Evolutionary conservation across 2,888 invertebrate species (phyloP).

Genomic region (Ferrisia virgata): DNA sequence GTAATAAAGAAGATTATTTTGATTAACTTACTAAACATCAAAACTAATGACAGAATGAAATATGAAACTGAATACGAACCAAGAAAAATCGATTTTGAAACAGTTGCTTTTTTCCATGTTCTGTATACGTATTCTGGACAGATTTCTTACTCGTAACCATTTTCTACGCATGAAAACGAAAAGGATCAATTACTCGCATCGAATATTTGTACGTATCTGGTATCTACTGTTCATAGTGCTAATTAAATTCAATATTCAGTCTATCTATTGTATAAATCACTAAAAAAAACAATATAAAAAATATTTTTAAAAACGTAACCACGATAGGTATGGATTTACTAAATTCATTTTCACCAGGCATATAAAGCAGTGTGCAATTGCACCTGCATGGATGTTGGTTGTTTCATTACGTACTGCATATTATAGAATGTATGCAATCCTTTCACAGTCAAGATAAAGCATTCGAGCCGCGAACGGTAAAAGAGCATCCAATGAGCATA

Average conservation of each 20-base stretch:
- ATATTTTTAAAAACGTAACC: too few species aligned
- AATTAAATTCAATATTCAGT: too few species aligned
- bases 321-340: too few species aligned
- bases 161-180: background rate
- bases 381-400: too few species aligned
- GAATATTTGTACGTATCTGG: too few species aligned
- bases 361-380: too few species aligned
- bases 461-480: background rate
- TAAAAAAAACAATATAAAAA: too few species aligned
- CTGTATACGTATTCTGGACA: background rate
- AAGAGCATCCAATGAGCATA: background rate
- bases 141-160: background rate
- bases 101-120: background rate
- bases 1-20: too few species aligned
- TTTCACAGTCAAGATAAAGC: background rate
- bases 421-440: background rate
- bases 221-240: too few species aligned
- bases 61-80: constrained; percentile 16
- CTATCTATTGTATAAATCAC: too few species aligned
- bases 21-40: background rate
- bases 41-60: too few species aligned
- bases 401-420: background rate
- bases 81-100: background rate
- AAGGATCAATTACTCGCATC: background rate
- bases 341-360: too few species aligned